Base-by-base conservation (phyloP, 2,888 invertebrate genomes). In the Noctua janthe region DNA sequence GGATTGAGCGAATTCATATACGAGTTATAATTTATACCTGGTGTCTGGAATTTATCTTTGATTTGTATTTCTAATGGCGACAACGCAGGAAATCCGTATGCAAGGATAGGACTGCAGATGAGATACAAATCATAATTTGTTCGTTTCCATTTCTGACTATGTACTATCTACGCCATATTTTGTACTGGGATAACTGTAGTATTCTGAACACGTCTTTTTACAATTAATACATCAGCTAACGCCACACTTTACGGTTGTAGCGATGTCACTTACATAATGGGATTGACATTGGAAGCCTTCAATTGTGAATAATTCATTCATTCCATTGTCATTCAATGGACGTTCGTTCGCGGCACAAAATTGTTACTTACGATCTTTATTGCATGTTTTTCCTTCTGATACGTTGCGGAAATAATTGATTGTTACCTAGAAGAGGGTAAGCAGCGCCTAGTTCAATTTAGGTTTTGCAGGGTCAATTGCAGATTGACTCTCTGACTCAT, bases 181-280 rank as follows among this genome's bases (percentile, higher is more conserved):
- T 71, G 64, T 39, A 66, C 59, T 72, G 29, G 15, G 23, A 72
- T 64, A 51, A 43, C 70, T 74, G 17, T 39, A 13, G n/a, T 74
- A 88, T 86, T 78, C 87, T 71, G 2, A 74, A 43, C 83, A 73
- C 87, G 70, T 73, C 49, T 67, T 76, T 71, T 1, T 66, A 71
- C 75, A 86, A 88, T 88, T 86, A 86, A 86, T 82, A 86, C 43
- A 71, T 88, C 88, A 75, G 49, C 70, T 86, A 86, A 88, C 87
- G 85, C 85, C 87, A 86, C 87, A 86, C 47, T 88, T 88, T 74
- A 86, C 89, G 87, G 75, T 82, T 71, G 74, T 76, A 78, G 89
- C 88, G 72, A 64, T 86, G 86, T 86, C 89, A 86, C 87, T 88
- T 88, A 86, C 87, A 88, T 88, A 88, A 85, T 85, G 83, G 87